These are phyloP conservation scores for Onychorhynchus coronatus DNA, from an alignment of 2,113 vertebrate species.

Conservation along the genomic window DNA sequence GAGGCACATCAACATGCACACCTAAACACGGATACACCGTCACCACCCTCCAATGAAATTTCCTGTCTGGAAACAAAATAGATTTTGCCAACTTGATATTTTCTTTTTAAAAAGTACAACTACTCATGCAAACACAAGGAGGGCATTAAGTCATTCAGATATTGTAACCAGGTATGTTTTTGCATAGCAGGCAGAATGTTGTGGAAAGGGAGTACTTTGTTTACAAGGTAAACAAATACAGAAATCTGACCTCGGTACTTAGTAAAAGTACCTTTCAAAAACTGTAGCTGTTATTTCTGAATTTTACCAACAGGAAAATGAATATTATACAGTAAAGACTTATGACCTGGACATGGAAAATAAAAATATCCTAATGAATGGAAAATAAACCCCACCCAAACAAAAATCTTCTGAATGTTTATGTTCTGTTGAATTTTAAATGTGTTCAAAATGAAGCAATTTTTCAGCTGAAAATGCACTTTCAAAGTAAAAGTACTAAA, in stretches of 20 bases:
- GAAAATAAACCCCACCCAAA: background rate
- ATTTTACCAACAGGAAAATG: background rate
- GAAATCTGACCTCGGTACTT: background rate
- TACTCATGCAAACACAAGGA: background rate
- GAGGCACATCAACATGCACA: background rate
- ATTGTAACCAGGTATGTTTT: background rate
- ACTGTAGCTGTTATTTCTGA: background rate
- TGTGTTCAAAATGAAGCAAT: background rate
- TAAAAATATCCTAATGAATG: background rate
- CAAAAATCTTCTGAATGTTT: background rate
- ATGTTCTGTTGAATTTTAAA: background rate
- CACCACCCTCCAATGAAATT: background rate
- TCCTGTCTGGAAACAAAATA: background rate
- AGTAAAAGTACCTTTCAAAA: background rate
- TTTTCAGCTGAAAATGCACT: background rate
- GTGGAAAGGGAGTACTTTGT: background rate
- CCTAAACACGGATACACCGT: background rate
- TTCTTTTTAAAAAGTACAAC: background rate
- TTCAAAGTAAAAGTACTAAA: background rate
- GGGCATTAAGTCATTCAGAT: background rate
- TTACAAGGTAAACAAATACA: background rate
- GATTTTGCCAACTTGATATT: background rate
- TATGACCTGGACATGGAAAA: background rate
- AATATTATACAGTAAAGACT: background rate
- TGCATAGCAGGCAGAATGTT: background rate